Percentiles rank a stretch among this genome's conserved stretches.
phyloP scores from a whole-genome alignment of 2,113 vertebrate genomes.

The Potamarius usumacintae region DNA sequence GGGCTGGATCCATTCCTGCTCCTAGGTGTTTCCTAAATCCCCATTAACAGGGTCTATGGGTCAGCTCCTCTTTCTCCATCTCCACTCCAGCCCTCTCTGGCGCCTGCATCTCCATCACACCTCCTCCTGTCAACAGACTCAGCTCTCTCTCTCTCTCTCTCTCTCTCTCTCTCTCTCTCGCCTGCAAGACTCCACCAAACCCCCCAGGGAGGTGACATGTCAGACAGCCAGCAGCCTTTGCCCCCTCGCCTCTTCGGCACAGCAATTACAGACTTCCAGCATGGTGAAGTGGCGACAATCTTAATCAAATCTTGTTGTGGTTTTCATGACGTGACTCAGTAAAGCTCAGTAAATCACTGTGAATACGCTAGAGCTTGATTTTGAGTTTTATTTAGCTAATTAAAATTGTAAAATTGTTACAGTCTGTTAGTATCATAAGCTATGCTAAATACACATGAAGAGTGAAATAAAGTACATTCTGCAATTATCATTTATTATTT shows the following conservation, averaged over 20 bases:
- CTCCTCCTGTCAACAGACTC: constrained; percentile 53
- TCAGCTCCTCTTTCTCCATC: constrained; percentile 28
- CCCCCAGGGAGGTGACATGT: constrained; percentile 27
- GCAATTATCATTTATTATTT: background rate
- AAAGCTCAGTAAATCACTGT: background rate
- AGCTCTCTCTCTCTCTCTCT: constrained; percentile 2
- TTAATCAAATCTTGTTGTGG: background rate
- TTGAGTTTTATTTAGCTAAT: background rate
- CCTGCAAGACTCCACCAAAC: constrained; percentile 35
- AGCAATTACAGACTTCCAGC: constrained; percentile 24
- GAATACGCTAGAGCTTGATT: background rate
- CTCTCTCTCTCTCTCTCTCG: constrained; percentile 19
- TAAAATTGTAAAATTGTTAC: background rate
- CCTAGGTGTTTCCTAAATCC: constrained; percentile 16
- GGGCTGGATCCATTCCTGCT: too few species aligned
- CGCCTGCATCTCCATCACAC: constrained; percentile 53
- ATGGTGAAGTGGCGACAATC: background rate
- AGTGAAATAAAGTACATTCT: too few species aligned
- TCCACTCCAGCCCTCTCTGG: constrained; percentile 43
- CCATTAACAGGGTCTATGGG: background rate
- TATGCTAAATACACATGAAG: background rate
- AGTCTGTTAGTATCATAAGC: background rate
- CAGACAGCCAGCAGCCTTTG: constrained; percentile 18
- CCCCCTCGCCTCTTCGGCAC: constrained; percentile 6
- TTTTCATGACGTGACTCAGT: background rate